Conservation (phyloP, 2,113 vertebrate species). For the Gadus chalcogrammus region DNA sequence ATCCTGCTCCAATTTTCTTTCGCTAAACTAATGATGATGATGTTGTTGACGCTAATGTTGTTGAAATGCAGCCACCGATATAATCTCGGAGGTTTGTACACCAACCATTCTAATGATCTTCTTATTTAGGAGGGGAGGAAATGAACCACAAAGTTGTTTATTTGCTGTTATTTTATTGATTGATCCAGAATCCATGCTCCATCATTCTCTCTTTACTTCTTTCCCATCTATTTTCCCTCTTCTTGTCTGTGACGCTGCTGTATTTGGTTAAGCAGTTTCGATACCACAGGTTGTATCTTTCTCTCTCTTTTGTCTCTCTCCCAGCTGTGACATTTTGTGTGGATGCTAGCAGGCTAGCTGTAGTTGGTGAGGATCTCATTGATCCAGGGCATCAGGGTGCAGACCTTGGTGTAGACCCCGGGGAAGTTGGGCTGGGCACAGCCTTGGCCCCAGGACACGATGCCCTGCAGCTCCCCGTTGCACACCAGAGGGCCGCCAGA, state of each 20-base stretch:
- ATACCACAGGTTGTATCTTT: too few relatives aligned
- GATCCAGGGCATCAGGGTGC: constrained; percentile 72
- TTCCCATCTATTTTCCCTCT: background rate
- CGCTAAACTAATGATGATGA: too few relatives aligned
- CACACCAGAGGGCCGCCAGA: constrained; percentile 78
- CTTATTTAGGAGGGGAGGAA: background rate
- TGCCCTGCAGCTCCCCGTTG: constrained; percentile 68
- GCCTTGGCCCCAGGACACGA: constrained; percentile 76
- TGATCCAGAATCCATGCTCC: constrained; percentile 7
- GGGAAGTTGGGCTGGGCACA: constrained; percentile 66
- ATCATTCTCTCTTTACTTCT: constrained; percentile 19
- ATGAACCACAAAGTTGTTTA: background rate
- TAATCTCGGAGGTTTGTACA: background rate
- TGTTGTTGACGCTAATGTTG: too few relatives aligned
- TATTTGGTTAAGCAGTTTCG: too few relatives aligned
- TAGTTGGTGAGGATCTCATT: constrained; percentile 57
- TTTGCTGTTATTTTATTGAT: constrained; percentile 43
- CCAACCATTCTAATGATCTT: background rate
- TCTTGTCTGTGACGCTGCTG: constrained; percentile 8
- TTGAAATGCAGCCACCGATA: background rate
- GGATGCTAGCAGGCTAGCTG: constrained; percentile 37
- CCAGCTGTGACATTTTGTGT: too few relatives aligned
- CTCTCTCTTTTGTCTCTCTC: too few relatives aligned
- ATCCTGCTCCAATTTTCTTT: too few relatives aligned
- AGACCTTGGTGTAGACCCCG: constrained; percentile 76